Conservation (phyloP, 1,140 invertebrate genomes). For the Neodiprion fabricii region DNA sequence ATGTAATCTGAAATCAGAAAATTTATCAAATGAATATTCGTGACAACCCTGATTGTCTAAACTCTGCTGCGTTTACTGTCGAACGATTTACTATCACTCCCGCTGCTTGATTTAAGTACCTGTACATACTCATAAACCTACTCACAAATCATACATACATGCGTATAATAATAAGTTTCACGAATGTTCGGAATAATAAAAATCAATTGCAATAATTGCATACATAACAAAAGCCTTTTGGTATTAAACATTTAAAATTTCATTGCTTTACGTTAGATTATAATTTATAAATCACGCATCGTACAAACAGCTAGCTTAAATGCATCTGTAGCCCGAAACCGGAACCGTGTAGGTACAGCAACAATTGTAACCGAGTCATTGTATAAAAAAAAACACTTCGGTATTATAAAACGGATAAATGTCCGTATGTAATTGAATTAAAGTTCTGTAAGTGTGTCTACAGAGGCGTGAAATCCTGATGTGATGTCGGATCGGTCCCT, state of each 20-base stretch:
- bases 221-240: background rate
- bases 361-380: background rate
- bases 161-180: background rate
- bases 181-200: background rate
- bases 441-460: slow-evolving; percentile 62
- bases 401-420: background rate
- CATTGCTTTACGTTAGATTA: background rate
- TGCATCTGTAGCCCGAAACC: background rate
- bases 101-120: background rate
- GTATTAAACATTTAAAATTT: background rate
- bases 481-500: slow-evolving; percentile 27
- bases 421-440: slow-evolving; percentile 32
- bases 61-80: too few species aligned
- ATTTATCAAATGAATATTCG: too few species aligned
- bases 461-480: slow-evolving; percentile 53
- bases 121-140: background rate
- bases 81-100: too few species aligned
- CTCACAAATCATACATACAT: background rate
- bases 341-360: background rate
- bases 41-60: too few species aligned
- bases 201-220: background rate
- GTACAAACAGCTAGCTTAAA: too few species aligned
- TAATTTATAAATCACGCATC: background rate
- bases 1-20: too few species aligned
- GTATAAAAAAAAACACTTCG: background rate